Evolutionary conservation across 2,888 invertebrate genomes (phyloP).

Genomic region (Scaptomyza caliginosa): DNA sequence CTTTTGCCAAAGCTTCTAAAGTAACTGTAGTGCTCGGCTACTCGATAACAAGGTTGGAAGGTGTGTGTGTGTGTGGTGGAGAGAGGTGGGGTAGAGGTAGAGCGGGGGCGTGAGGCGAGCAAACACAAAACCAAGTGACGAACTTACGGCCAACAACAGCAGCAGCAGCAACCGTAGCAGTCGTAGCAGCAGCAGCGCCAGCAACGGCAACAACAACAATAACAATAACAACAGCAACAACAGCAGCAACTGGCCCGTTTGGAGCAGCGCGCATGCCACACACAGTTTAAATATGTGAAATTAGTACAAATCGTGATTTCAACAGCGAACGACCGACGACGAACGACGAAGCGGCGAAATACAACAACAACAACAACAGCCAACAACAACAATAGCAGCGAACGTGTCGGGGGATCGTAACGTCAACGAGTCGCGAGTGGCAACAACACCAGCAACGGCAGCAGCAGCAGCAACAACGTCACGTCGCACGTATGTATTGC

Average conservation of each 20-base stretch:
- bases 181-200: conserved; percentile 46
- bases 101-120: conserved; percentile 42
- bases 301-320: conserved; percentile 84
- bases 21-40: conserved; percentile 46
- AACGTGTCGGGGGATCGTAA: conserved; percentile 67
- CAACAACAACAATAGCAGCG: conserved; percentile 47
- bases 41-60: conserved; percentile 51
- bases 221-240: conserved; percentile 46
- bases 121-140: conserved; percentile 76
- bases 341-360: conserved; percentile 68
- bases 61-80: conserved; percentile 37
- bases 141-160: conserved; percentile 75
- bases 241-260: conserved; percentile 74
- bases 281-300: conserved; percentile 84
- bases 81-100: neutral
- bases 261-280: conserved; percentile 83
- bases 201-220: conserved; percentile 48
- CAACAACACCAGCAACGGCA: conserved; percentile 50
- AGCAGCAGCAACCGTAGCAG: conserved; percentile 47
- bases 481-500: conserved; percentile 68
- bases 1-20: conserved; percentile 47
- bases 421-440: conserved; percentile 56
- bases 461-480: conserved; percentile 46
- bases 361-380: conserved; percentile 43
- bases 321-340: conserved; percentile 84